Evolutionary conservation across 2,797 vertebrate species (phyloP).

Genomic region (Hybognathus amarus): DNA sequence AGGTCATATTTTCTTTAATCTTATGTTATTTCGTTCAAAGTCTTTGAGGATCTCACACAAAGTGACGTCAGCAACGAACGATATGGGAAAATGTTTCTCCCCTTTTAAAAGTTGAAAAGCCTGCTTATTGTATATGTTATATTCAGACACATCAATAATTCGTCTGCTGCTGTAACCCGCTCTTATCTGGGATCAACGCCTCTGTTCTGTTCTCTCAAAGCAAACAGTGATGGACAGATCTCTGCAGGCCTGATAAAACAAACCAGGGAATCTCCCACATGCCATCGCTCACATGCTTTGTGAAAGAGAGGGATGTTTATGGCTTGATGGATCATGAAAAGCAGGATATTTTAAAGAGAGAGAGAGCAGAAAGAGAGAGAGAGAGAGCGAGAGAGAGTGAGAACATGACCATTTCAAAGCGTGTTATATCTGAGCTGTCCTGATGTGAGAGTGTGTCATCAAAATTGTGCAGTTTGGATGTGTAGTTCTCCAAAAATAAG

Average conservation of each 20-base stretch:
- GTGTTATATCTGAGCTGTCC: not conserved
- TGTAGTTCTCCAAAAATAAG: not conserved
- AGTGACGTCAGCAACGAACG: not conserved
- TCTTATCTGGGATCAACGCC: not conserved
- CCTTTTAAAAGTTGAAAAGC: not conserved
- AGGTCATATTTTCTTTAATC: not conserved
- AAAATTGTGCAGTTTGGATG: slow-evolving; percentile 7
- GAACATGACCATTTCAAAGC: not conserved
- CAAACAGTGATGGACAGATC: slow-evolving; percentile 36
- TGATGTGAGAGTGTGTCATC: slow-evolving; percentile 19
- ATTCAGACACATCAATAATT: not conserved
- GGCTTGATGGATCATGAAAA: slow-evolving; percentile 3
- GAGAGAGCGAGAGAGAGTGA: not conserved
- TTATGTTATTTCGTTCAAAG: not conserved
- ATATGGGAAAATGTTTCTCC: not conserved
- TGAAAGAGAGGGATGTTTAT: not conserved
- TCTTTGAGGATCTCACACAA: not conserved
- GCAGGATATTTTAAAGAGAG: not conserved
- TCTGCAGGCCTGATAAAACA: slow-evolving; percentile 27
- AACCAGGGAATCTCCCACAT: slow-evolving; percentile 19
- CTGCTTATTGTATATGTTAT: not conserved
- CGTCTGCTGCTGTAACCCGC: not conserved
- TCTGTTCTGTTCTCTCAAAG: slow-evolving; percentile 39
- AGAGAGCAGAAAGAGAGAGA: not conserved
- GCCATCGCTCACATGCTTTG: not conserved